Base-by-base conservation (phyloP, 2,113 vertebrate genomes). In the Melanerpes formicivorus region DNA sequence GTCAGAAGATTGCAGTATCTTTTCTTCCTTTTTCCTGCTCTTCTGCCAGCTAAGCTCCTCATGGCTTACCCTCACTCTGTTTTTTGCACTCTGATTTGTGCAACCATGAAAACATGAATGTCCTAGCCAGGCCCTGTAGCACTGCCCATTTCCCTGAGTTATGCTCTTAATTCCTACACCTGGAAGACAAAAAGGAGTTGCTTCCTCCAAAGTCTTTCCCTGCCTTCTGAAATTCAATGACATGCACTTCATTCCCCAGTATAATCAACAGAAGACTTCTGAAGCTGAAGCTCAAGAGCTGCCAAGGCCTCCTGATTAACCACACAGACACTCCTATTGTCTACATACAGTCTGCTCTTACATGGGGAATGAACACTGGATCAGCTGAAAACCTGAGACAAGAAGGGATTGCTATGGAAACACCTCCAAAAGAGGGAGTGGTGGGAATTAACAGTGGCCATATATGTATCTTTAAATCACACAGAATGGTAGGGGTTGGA, bases 261-360 rank as follows among this genome's bases (percentile, higher is more conserved):
- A 32, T 72, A 60, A 62, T 21, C 62, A 84, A 16, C 0, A 87
- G 26, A 75, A 75, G 90, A 55, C 14, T 80, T 66, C 48, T 7
- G 5, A 66, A 84, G 65, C 59, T 75, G 56, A 89, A 56, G 27
- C 55, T 58, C 2, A 3, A 64, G 75, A 79, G 64, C 21, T n/a
- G 21, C 29, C 74, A 64, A 6, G 37, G 59, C 50, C 72, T 81
- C 46, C 40, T 42, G 14, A 18, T 52, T 54, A 91, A 85, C n/a
- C 32, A 37, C 66, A n/a, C 0, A 0, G n/a, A 30, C 40, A 56
- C 59, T 66, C 14, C 67, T 22, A 8, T 40, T 46, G 26, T 22
- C 29, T 16, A 30, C 23, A 48, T 5, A 46, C 3, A 3, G 6
- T 15, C 73, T 23, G 6, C 21, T 29, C 13, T 58, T 66, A 76